These are phyloP conservation scores for Drosophila mulleri DNA, from an alignment of 2,888 invertebrate species.

Conservation along the genomic window DNA sequence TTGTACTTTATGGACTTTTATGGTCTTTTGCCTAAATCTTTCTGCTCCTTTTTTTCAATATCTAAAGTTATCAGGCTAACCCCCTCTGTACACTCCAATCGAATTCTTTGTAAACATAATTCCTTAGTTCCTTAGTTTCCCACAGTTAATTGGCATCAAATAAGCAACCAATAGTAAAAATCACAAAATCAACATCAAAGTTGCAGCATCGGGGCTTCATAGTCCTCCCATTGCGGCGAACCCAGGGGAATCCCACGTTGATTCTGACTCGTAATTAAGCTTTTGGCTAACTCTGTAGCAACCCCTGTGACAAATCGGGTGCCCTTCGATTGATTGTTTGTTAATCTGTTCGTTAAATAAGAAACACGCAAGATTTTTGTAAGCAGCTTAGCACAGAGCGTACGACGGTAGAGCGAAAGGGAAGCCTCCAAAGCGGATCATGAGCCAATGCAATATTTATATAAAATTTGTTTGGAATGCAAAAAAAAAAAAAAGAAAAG, in stretches of 20 bases:
- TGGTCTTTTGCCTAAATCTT: too few relatives aligned
- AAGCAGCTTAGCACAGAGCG: slow-evolving; percentile 61
- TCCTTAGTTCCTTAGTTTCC: slow-evolving; percentile 6
- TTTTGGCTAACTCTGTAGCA: slow-evolving; percentile 40
- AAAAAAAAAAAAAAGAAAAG: neutral
- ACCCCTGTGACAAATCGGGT: slow-evolving; percentile 53
- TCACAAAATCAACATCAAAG: slow-evolving; percentile 59
- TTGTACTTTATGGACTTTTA: too few relatives aligned
- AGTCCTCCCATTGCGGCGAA: neutral
- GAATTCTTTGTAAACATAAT: neutral
- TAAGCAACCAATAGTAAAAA: slow-evolving; percentile 44
- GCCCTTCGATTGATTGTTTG: slow-evolving; percentile 56
- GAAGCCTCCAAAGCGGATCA: neutral
- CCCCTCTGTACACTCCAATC: neutral
- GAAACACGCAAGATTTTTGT: slow-evolving; percentile 77
- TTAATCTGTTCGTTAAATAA: slow-evolving; percentile 74
- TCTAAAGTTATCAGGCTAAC: neutral
- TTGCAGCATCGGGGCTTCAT: slow-evolving; percentile 23
- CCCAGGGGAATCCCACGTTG: slow-evolving; percentile 7
- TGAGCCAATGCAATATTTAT: neutral
- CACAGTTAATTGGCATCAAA: slow-evolving; percentile 68
- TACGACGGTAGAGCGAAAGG: neutral
- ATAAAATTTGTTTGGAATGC: neutral
- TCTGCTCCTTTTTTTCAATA: too few relatives aligned
- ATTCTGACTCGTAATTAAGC: slow-evolving; percentile 65